Conservation (phyloP, 2,113 vertebrate genomes). For the Cololabis saira region DNA sequence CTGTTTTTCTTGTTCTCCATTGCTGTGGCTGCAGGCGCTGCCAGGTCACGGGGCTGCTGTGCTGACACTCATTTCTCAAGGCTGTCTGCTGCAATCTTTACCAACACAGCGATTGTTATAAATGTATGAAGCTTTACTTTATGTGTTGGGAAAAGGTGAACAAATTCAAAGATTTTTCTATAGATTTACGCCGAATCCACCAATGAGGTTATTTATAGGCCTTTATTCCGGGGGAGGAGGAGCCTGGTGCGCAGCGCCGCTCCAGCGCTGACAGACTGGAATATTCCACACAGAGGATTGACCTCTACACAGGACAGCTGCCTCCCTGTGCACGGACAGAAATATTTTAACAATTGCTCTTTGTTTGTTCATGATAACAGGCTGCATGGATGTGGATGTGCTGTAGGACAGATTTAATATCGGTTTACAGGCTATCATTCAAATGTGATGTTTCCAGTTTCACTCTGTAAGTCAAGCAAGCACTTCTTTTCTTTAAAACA, state of each 20-base stretch:
- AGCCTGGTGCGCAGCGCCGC: constrained; percentile 45
- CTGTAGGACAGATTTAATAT: constrained; percentile 54
- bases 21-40: constrained; percentile 13
- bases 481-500: constrained; percentile 17
- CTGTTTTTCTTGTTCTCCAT: constrained; percentile 55
- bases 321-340: constrained; percentile 54
- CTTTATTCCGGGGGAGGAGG: constrained; percentile 10
- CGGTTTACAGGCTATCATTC: constrained; percentile 23
- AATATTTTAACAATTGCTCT: constrained; percentile 50
- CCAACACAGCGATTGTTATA: neutral
- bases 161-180: constrained; percentile 6
- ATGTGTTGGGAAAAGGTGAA: constrained; percentile 5
- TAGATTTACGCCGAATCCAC: neutral
- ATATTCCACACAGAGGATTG: constrained; percentile 72
- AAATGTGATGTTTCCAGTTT: constrained; percentile 32
- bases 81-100: neutral
- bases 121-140: neutral
- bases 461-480: constrained; percentile 61
- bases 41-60: constrained; percentile 55
- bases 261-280: constrained; percentile 63
- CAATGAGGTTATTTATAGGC: constrained; percentile 49
- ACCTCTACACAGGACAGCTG: constrained; percentile 63
- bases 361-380: constrained; percentile 41
- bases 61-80: neutral
- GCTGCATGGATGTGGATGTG: constrained; percentile 55